A percentile compares a stretch with the other conserved stretches of the same genome.
Conservation (phyloP, 2,888 invertebrate genomes). For the Dorcus parallelipipedus region DNA sequence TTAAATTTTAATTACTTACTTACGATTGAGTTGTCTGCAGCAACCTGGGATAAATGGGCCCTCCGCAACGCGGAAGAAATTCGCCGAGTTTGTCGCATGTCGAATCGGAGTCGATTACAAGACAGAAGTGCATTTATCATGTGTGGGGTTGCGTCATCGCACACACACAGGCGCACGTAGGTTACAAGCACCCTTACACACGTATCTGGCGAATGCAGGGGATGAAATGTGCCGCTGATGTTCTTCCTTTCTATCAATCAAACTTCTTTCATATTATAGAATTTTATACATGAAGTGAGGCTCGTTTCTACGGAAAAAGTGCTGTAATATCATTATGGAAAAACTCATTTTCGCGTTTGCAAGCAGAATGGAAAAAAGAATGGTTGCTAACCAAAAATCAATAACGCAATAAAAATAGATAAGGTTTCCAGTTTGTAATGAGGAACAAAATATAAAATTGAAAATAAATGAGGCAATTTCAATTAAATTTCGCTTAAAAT, state of each 20-base stretch:
- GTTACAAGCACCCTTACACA: conserved; percentile 1
- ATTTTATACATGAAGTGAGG: conserved; percentile 19
- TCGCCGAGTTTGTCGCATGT: conserved; percentile 38
- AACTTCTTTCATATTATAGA: conserved; percentile 21
- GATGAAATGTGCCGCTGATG: conserved; percentile 28
- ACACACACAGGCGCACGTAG: neutral
- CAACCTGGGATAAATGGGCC: neutral
- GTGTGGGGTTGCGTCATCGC: neutral
- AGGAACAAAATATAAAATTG: too few species aligned
- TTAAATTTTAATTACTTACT: conserved; percentile 48
- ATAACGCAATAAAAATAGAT: too few species aligned
- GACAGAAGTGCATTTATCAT: conserved; percentile 44
- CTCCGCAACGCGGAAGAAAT: conserved; percentile 2
- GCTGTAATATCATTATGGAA: too few species aligned
- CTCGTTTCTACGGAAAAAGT: conserved; percentile 6
- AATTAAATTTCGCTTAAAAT: too few species aligned
- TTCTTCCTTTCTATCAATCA: conserved; percentile 30
- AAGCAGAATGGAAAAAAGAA: too few species aligned
- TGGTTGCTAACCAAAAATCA: too few species aligned
- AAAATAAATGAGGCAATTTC: too few species aligned
- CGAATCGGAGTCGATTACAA: conserved; percentile 46
- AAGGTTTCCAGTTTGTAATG: too few species aligned
- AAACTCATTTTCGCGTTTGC: too few species aligned
- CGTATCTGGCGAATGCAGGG: conserved; percentile 17
- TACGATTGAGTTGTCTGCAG: conserved; percentile 31